Percentiles rank a stretch among this genome's conserved stretches.
Evolutionary conservation across 2,113 vertebrate species (phyloP).

Genomic region (Labeo catla): DNA sequence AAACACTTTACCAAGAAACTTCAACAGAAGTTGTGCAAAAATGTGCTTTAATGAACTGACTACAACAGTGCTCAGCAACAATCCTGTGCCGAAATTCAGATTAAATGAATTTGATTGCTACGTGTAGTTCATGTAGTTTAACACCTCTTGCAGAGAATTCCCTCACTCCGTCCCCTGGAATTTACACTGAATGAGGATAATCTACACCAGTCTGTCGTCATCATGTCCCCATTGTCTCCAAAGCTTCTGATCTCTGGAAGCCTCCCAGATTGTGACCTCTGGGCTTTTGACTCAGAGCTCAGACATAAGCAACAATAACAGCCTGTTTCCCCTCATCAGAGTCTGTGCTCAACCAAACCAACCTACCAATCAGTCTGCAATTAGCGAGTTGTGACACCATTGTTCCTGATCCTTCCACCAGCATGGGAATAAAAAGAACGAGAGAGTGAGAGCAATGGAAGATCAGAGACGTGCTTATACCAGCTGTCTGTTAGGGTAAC

Average conservation of each 20-base stretch:
- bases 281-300: constrained; percentile 34
- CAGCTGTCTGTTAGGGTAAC: constrained; percentile 13
- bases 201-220: constrained; percentile 21
- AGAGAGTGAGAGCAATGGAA: constrained; percentile 17
- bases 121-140: neutral
- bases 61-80: neutral
- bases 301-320: constrained; percentile 37
- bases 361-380: constrained; percentile 38
- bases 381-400: constrained; percentile 34
- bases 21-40: neutral
- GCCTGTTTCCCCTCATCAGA: constrained; percentile 35
- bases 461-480: constrained; percentile 15
- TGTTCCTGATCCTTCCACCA: constrained; percentile 21
- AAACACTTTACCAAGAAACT: neutral
- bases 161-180: constrained; percentile 10
- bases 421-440: constrained; percentile 12
- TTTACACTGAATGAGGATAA: constrained; percentile 34
- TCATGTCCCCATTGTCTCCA: constrained; percentile 46
- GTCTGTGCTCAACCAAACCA: constrained; percentile 34
- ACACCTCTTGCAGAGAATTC: constrained; percentile 3
- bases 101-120: neutral
- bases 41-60: neutral
- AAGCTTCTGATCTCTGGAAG: constrained; percentile 48
- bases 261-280: constrained; percentile 45
- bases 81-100: neutral